A percentile compares a stretch with the other conserved stretches of the same genome.
phyloP scores from a whole-genome alignment of 2,888 invertebrate genomes.

The Antheraea yamamai region DNA sequence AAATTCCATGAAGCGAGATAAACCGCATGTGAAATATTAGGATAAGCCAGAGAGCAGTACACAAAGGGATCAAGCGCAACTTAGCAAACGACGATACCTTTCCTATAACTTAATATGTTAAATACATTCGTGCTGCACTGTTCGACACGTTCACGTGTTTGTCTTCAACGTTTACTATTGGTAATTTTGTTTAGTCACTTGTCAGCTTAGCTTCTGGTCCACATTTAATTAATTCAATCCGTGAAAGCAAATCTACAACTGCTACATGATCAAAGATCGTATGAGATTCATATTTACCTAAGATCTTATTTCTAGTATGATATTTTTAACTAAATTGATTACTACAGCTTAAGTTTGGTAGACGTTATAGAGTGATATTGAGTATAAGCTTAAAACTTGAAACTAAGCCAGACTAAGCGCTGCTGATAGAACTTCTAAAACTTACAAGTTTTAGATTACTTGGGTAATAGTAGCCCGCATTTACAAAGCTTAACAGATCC shows the following conservation, averaged over 20 bases:
- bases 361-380: background rate
- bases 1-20: conserved; percentile 10
- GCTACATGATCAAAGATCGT: background rate
- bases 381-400: conserved; percentile 3
- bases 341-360: background rate
- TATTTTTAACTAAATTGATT: background rate
- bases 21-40: conserved; percentile 8
- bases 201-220: too few relatives aligned
- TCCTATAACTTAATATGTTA: conserved; percentile 2
- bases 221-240: too few relatives aligned
- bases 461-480: background rate
- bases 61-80: background rate
- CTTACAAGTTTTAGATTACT: conserved; percentile 7
- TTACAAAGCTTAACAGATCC: background rate
- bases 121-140: conserved; percentile 1
- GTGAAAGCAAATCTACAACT: too few relatives aligned
- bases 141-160: background rate
- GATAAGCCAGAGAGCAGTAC: background rate
- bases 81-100: background rate
- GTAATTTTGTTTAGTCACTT: background rate
- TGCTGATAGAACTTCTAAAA: conserved; percentile 3
- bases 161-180: background rate
- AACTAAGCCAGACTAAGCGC: background rate
- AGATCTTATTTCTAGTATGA: too few relatives aligned
- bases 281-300: background rate